These are phyloP conservation scores for Agrotis exclamationis DNA, from an alignment of 2,888 invertebrate genomes.

Conservation along the genomic window DNA sequence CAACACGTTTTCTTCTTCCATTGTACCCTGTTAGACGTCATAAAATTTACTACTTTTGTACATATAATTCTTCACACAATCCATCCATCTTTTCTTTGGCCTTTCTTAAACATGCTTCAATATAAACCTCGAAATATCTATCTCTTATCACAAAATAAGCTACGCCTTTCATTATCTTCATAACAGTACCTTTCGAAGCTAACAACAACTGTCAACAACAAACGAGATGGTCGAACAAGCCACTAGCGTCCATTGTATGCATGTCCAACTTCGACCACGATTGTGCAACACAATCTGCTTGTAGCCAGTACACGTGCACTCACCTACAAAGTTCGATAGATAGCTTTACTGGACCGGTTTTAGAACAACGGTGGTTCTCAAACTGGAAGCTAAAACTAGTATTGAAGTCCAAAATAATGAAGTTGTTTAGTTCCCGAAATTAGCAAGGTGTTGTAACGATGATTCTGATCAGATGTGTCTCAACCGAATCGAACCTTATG, in stretches of 20 bases:
- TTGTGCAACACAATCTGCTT: slow-evolving; percentile 50
- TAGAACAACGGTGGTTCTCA: slow-evolving; percentile 52
- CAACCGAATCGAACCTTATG: too few species aligned
- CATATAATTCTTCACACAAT: too few species aligned
- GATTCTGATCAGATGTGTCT: neutral
- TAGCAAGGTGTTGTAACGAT: neutral
- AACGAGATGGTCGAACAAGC: slow-evolving; percentile 28
- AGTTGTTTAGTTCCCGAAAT: neutral
- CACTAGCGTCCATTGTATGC: slow-evolving; percentile 29
- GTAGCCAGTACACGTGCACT: slow-evolving; percentile 50
- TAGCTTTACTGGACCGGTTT: slow-evolving; percentile 77
- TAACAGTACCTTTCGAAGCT: slow-evolving; percentile 17
- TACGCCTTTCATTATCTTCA: neutral
- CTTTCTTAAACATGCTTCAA: too few species aligned
- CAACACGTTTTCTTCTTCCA: too few species aligned
- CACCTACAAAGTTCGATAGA: slow-evolving; percentile 53
- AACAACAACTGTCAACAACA: slow-evolving; percentile 26
- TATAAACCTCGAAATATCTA: neutral
- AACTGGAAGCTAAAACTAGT: slow-evolving; percentile 1
- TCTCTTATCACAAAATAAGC: neutral
- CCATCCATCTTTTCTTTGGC: too few species aligned
- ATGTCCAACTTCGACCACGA: slow-evolving; percentile 43
- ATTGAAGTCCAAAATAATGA: neutral
- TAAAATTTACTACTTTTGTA: too few species aligned
- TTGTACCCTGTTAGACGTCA: too few species aligned